Conservation (phyloP, 1,140 invertebrate genomes). For the Zophobas morio region DNA sequence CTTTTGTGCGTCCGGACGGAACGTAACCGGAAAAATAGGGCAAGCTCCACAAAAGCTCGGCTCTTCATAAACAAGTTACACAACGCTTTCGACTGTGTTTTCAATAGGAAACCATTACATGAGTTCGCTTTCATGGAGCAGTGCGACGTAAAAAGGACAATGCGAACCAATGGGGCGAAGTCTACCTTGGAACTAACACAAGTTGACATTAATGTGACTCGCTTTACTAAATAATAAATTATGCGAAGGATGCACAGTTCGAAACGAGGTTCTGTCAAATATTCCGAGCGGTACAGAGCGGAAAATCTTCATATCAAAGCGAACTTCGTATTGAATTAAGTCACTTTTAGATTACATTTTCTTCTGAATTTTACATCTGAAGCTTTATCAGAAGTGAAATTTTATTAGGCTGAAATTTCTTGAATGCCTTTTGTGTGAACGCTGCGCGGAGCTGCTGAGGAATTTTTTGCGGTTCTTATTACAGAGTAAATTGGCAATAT, state of each 20-base stretch:
- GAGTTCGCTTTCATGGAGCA: neutral
- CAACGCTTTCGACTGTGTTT: neutral
- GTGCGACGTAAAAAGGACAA: neutral
- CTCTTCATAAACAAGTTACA: too few species aligned
- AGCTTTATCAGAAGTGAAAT: neutral
- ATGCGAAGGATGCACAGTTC: neutral
- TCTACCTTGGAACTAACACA: too few species aligned
- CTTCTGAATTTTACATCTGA: neutral
- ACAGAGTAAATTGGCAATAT: too few species aligned
- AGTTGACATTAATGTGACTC: too few species aligned
- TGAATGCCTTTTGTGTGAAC: neutral
- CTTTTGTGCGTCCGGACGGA: too few species aligned
- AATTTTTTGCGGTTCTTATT: too few species aligned
- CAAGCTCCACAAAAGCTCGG: too few species aligned
- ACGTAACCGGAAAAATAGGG: too few species aligned
- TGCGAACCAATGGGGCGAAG: neutral
- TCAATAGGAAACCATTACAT: neutral
- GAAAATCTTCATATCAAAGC: slow-evolving; percentile 27
- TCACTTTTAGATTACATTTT: slow-evolving; percentile 30
- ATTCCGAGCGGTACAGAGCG: slow-evolving; percentile 5
- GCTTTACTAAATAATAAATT: too few species aligned
- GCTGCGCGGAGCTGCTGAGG: neutral
- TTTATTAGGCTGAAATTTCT: slow-evolving; percentile 4
- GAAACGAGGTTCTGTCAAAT: neutral
- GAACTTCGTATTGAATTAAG: slow-evolving; percentile 2